Percentiles rank a stretch among this genome's conserved stretches.
phyloP scores from a whole-genome alignment of 2,888 invertebrate species.

The Miltochrista miniata region DNA sequence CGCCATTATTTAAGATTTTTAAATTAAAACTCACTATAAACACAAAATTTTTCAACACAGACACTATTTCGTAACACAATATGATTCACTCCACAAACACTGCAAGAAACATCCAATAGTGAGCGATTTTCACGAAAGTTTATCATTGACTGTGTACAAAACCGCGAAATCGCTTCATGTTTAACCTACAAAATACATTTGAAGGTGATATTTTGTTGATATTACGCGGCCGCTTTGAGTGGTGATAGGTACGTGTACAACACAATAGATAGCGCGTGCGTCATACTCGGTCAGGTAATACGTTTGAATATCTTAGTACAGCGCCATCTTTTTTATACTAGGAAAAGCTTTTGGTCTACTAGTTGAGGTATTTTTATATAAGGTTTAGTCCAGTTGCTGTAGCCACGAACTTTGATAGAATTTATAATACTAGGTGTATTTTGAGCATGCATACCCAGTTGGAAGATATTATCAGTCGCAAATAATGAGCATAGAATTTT shows the following conservation, averaged over 20 bases:
- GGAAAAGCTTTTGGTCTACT: slow-evolving; percentile 13
- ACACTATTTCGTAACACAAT: slow-evolving; percentile 8
- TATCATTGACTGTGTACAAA: slow-evolving; percentile 69
- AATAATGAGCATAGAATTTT: no score
- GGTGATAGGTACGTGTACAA: slow-evolving; percentile 35
- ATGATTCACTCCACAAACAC: slow-evolving; percentile 43
- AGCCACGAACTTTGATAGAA: no score
- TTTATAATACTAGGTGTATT: no score
- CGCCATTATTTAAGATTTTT: slow-evolving; percentile 53
- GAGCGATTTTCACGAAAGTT: slow-evolving; percentile 49
- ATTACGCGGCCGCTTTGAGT: slow-evolving; percentile 57
- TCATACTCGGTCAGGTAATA: slow-evolving; percentile 65
- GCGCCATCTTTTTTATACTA: slow-evolving; percentile 65
- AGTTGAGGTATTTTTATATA: not conserved
- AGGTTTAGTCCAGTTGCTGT: no score
- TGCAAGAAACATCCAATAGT: slow-evolving; percentile 40
- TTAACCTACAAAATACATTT: slow-evolving; percentile 83
- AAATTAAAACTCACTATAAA: slow-evolving; percentile 26
- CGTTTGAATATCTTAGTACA: slow-evolving; percentile 36
- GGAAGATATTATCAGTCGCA: no score
- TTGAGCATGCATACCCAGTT: no score
- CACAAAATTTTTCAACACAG: slow-evolving; percentile 25
- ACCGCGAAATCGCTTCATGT: slow-evolving; percentile 76
- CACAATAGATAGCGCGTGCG: slow-evolving; percentile 32
- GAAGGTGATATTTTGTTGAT: slow-evolving; percentile 84